Base-by-base conservation (phyloP, 2,888 invertebrate genomes). In the Heteromyza rotundicornis region DNA sequence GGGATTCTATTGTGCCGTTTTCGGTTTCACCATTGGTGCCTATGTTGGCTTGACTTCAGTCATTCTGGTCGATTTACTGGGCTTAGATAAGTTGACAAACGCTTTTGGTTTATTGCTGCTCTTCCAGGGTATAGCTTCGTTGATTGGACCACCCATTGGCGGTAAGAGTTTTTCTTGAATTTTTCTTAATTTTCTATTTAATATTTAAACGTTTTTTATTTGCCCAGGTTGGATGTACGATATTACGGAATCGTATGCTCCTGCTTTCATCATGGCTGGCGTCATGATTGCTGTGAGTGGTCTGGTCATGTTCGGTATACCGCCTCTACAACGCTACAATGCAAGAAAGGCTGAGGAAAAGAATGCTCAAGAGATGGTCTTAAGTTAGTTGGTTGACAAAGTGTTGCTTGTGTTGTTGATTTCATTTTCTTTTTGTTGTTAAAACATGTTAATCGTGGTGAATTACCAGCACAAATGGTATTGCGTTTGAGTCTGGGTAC, bases 41-140 rank as follows among this genome's bases (percentile, higher is more conserved):
- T 98, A 97, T 81, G 96, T 97, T 53, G 96, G 96, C n/a, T 86
- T 98, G 57, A 97, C 97, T 2, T 96, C 96, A 20, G 96, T 97
- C 58, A 94, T 97, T 68, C 87, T 97, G 63, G 97, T 97, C 23
- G 97, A 98, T 83, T 87, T 98, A 47, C 85, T 98, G 57, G 96
- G 96, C n/a, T 85, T 97, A 68, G 95, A 96, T 68, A 92, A 89
- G 77, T 86, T 98, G 59, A 97, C 96, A n/a, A 96, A 96, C 82
- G 95, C 96, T 22, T 98, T 98, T 83, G 97, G 97, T 7, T 85
- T 98, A 40, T 86, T 97, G 57, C 84, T 98, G 67, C 87, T 98
- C 56, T 96, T 96, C 84, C 96, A 97, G 87, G 97, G 97, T 57
- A 88, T 95, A 59, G 96, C 96, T 2, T 95, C 96, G 1, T 87